Evolutionary conservation across 2,888 invertebrate species (phyloP), one percentile per base, ranked within the genome.

Genomic region (Cheilosia soror): DNA sequence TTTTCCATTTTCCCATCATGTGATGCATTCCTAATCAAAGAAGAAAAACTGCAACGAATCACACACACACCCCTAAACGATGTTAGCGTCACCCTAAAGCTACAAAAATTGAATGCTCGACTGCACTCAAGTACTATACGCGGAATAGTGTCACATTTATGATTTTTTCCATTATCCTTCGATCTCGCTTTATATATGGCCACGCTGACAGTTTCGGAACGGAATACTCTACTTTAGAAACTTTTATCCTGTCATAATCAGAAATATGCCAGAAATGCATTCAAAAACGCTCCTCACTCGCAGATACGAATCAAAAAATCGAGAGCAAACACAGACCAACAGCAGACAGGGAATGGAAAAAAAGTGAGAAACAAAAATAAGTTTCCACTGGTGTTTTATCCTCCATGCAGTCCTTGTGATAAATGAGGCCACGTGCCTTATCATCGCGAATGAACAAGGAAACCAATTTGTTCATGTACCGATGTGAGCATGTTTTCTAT

Each of bases 381-480:
- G 60, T 60, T 60, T 55, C 53, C 60, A 33, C 65, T 62, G 51
- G 9, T 20, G 20, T 9, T 60, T 72, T 71, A 29, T 63, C 47
- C 65, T 11, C 33, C 51, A 65, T 60, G 13, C 5, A 57, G 71
- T 79, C 65, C 76, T 75, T 31, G 55, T 90, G 90, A 90, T 89
- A 91, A 91, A 90, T 90, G 91, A 90, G 89, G 91, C 89, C 90
- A 91, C 90, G 91, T 90, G 91, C 89, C 90, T 90, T 90, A 90
- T 91, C 90, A 79, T 72, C 81, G 81, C 49, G 47, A 63, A 27
- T 49, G 80, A 62, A 86, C 79, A 82, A 78, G 78, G 75, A 76
- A 87, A 76, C 85, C 85, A 85, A 85, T 85, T 85, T 85, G 84
- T 84, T 66, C 65, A 55, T 80, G 49, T 40, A 63, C 68, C 65